phyloP scores from a whole-genome alignment of 2,888 invertebrate species.

The Drosophila subquinaria region DNA sequence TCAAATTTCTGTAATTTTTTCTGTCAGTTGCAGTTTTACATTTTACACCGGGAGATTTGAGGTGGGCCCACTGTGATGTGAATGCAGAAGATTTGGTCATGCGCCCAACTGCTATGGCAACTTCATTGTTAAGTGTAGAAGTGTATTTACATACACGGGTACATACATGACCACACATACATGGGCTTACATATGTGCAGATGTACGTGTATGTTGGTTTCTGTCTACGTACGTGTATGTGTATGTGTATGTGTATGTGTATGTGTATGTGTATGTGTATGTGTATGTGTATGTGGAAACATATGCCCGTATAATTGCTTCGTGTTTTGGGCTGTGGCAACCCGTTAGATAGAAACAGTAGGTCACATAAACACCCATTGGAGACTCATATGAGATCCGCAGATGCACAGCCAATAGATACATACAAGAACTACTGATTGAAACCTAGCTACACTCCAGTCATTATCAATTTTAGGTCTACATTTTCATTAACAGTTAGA shows the following conservation, averaged over 20 bases:
- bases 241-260: constrained; percentile 8
- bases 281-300: constrained; percentile 8
- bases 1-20: constrained; percentile 12
- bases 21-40: constrained; percentile 16
- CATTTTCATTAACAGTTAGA: not conserved
- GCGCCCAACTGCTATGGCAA: constrained; percentile 32
- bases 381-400: constrained; percentile 23
- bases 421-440: constrained; percentile 13
- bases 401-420: constrained; percentile 24
- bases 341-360: constrained; percentile 28
- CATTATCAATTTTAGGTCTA: not conserved
- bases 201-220: constrained; percentile 1
- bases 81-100: constrained; percentile 31
- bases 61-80: constrained; percentile 12
- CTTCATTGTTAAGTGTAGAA: constrained; percentile 28
- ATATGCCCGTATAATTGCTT: constrained; percentile 32
- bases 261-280: constrained; percentile 1
- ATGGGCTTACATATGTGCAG: constrained; percentile 17
- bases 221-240: not conserved
- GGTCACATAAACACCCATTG: constrained; percentile 30
- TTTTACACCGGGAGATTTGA: not conserved
- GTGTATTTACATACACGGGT: constrained; percentile 20
- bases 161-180: constrained; percentile 15
- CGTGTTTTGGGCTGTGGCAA: constrained; percentile 31
- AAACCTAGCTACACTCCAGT: constrained; percentile 3